phyloP scores from a whole-genome alignment of 2,113 vertebrate genomes.

The Hydrolagus affinis region DNA sequence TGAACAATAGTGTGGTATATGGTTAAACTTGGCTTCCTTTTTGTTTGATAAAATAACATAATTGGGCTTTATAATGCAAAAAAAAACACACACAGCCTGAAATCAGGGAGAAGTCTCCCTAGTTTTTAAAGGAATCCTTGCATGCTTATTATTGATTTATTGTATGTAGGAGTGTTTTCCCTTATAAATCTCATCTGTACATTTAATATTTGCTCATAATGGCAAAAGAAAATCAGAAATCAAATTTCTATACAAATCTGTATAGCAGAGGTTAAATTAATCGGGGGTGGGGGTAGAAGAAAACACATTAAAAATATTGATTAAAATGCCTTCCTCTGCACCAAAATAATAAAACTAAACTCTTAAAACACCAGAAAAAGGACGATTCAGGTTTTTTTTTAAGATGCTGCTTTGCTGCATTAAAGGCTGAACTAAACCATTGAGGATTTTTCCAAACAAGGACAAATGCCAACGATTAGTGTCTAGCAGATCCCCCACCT shows the following conservation, averaged over 20 bases:
- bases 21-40: neutral
- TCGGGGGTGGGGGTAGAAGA: too few relatives aligned
- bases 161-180: neutral
- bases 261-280: neutral
- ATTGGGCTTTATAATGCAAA: neutral
- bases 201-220: neutral
- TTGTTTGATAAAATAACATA: neutral
- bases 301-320: neutral
- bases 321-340: neutral
- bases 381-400: neutral
- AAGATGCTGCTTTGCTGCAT: neutral
- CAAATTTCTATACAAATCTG: neutral
- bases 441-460: neutral
- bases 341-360: neutral
- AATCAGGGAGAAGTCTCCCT: too few relatives aligned
- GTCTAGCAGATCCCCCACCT: too few relatives aligned
- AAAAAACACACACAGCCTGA: neutral
- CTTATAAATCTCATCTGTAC: too few relatives aligned
- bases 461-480: neutral
- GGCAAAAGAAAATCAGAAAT: neutral
- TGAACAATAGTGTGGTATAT: too few relatives aligned
- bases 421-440: constrained; percentile 6
- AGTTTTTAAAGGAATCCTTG: neutral
- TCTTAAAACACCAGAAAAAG: neutral
- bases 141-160: neutral